phyloP scores from a whole-genome alignment of 1,140 invertebrate genomes.

The Trichonephila inaurata region DNA sequence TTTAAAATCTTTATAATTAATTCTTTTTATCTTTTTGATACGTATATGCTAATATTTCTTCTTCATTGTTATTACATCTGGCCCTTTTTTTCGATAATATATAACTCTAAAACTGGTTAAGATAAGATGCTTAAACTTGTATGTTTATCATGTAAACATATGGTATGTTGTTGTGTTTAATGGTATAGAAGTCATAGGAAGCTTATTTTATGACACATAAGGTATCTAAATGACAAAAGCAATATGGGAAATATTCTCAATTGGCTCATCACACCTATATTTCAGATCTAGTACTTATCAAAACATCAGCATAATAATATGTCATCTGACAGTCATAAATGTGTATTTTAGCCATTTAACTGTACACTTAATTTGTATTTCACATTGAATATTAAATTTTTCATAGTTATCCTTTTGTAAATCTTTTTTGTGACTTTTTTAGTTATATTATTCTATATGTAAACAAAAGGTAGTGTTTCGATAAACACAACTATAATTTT shows the following conservation, averaged over 20 bases:
- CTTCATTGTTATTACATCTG: no score
- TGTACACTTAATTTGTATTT: background rate
- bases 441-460: no score
- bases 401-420: no score
- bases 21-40: no score
- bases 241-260: background rate
- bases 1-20: background rate
- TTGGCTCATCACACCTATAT: background rate
- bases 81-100: background rate
- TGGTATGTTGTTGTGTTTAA: background rate
- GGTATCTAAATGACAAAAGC: background rate
- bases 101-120: background rate
- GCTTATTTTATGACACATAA: background rate
- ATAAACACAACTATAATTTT: no score
- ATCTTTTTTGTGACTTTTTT: no score
- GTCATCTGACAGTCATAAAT: background rate
- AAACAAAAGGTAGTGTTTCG: no score
- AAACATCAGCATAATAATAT: background rate
- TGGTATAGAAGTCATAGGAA: background rate
- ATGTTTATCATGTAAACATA: conserved; percentile 23
- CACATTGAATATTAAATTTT: no score
- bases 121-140: background rate
- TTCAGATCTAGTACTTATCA: background rate
- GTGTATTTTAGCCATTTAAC: background rate
- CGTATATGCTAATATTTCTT: no score